phyloP scores from a whole-genome alignment of 2,888 invertebrate species.

The Tenodera sinensis region DNA sequence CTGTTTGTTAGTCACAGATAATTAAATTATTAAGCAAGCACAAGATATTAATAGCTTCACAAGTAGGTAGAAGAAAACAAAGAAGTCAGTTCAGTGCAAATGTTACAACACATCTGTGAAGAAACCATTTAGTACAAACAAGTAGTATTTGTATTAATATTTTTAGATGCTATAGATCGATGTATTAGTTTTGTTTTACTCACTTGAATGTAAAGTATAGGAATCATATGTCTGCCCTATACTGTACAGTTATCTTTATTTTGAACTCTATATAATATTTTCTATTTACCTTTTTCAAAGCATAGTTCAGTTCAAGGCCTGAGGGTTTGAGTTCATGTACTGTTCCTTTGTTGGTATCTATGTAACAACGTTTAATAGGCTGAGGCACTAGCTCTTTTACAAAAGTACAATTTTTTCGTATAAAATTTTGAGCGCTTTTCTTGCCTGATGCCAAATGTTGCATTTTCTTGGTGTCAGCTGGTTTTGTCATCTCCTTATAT shows the following conservation, averaged over 20 bases:
- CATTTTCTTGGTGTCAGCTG: not conserved
- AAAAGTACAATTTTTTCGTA: not conserved
- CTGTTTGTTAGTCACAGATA: no score
- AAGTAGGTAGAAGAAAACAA: no score
- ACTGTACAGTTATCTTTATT: not conserved
- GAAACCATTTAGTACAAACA: no score
- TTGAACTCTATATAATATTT: not conserved
- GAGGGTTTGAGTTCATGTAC: constrained; percentile 58
- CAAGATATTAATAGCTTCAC: no score
- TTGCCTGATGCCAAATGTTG: not conserved
- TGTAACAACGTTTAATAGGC: constrained; percentile 53
- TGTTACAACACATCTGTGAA: no score
- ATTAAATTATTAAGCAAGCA: no score
- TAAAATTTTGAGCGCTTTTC: not conserved
- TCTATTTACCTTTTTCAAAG: constrained; percentile 52
- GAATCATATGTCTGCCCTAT: no score
- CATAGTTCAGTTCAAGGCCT: constrained; percentile 63
- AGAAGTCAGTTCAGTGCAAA: no score
- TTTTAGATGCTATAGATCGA: no score
- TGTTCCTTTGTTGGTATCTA: constrained; percentile 62
- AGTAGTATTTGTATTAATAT: no score
- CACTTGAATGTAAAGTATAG: no score
- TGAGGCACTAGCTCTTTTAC: constrained; percentile 48
- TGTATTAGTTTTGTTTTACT: no score
- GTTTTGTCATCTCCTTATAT: not conserved